phyloP scores from a whole-genome alignment of 53 echinoderm and acorn worm species.

The Stichopus horrens region DNA sequence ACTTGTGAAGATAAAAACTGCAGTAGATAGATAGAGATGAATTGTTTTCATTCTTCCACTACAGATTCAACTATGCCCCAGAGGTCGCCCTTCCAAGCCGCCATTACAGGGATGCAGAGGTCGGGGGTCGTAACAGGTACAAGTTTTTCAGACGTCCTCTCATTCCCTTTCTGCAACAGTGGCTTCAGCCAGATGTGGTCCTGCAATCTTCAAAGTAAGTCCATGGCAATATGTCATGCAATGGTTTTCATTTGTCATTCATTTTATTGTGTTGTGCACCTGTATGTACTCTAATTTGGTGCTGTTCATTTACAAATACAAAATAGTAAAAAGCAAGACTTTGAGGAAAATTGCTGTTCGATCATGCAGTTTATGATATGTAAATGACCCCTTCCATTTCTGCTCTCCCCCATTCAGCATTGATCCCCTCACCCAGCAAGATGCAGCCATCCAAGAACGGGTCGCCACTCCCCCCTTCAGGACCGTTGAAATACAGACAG shows the following conservation, averaged over 20 bases:
- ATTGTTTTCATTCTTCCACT: background rate
- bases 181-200: conserved; percentile 91
- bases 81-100: conserved; percentile 70
- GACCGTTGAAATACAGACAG: conserved; percentile 96
- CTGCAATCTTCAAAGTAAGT: conserved; percentile 87
- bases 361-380: too few relatives aligned
- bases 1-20: background rate
- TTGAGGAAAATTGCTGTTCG: too few relatives aligned
- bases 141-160: conserved; percentile 96
- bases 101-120: conserved; percentile 57
- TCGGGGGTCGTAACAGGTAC: conserved; percentile 83
- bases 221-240: background rate
- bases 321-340: too few relatives aligned
- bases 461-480: conserved; percentile 80
- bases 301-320: too few relatives aligned
- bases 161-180: conserved; percentile 92
- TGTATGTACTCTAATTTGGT: too few relatives aligned
- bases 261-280: too few relatives aligned
- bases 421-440: conserved; percentile 52
- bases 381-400: background rate
- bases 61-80: conserved; percentile 96
- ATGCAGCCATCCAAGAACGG: conserved; percentile 69
- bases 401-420: conserved; percentile 3
- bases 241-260: background rate
- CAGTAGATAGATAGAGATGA: background rate